Conservation (phyloP, 2,888 invertebrate species). For the Alsophila aescularia region DNA sequence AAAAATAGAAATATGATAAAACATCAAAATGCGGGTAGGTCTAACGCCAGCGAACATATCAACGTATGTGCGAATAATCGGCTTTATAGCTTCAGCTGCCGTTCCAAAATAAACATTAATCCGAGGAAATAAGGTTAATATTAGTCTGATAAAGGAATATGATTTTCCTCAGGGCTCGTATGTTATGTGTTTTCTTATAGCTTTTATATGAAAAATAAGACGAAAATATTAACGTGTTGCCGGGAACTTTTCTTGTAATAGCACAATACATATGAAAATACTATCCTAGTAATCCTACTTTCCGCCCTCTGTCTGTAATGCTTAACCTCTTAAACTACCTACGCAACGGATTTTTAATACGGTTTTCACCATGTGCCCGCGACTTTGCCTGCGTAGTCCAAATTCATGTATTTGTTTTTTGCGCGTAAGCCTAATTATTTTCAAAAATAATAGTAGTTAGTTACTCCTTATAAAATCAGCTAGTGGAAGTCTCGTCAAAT, state of each 20-base stretch:
- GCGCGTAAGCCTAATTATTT: too few species aligned
- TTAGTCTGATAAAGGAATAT: constrained; percentile 11
- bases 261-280: background rate
- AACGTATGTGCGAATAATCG: constrained; percentile 40
- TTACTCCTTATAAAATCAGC: too few species aligned
- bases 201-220: constrained; percentile 22
- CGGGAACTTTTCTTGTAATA: constrained; percentile 4
- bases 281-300: too few species aligned
- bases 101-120: constrained; percentile 21
- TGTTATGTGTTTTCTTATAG: constrained; percentile 38
- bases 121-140: constrained; percentile 8
- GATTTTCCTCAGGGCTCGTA: constrained; percentile 23
- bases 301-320: too few species aligned
- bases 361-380: too few species aligned
- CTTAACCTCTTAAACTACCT: too few species aligned
- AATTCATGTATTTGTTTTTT: too few species aligned
- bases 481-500: too few species aligned
- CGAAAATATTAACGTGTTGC: constrained; percentile 11
- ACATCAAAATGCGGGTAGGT: constrained; percentile 46
- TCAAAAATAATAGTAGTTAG: too few species aligned
- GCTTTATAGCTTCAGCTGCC: constrained; percentile 9
- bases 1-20: constrained; percentile 38
- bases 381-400: too few species aligned
- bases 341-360: too few species aligned
- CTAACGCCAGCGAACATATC: constrained; percentile 42